Conservation (phyloP, 2,113 vertebrate species). For the Phaetusa simplex region DNA sequence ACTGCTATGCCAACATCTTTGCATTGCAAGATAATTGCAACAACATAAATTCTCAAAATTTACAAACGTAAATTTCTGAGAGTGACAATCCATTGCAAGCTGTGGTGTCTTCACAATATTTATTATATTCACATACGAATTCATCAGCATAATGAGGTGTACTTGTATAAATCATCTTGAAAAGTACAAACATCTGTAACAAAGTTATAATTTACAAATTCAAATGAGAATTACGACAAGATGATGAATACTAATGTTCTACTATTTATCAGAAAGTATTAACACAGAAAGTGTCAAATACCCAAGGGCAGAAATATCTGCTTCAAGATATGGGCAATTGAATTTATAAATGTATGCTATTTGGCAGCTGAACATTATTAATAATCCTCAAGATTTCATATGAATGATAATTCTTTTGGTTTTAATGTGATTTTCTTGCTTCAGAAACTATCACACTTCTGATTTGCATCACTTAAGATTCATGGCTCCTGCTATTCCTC, state of each 20-base stretch:
- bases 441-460: not conserved
- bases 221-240: slow-evolving; percentile 7
- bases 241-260: not conserved
- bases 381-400: not conserved
- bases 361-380: not conserved
- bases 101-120: slow-evolving; percentile 11
- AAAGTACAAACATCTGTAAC: slow-evolving; percentile 25
- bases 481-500: not conserved
- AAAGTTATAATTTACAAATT: slow-evolving; percentile 17
- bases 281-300: not conserved
- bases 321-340: not conserved
- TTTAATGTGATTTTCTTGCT: not conserved
- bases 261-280: not conserved
- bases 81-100: not conserved
- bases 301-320: not conserved
- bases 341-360: not conserved
- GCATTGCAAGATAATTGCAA: not conserved
- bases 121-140: slow-evolving; percentile 13
- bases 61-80: not conserved
- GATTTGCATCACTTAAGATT: not conserved
- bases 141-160: not conserved
- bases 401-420: not conserved
- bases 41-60: not conserved
- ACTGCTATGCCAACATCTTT: not conserved
- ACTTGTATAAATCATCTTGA: slow-evolving; percentile 37